A percentile compares a stretch with the other conserved stretches of the same genome.
Evolutionary conservation across 2,113 vertebrate species (phyloP).

Genomic region (Scytalopus superciliaris): DNA sequence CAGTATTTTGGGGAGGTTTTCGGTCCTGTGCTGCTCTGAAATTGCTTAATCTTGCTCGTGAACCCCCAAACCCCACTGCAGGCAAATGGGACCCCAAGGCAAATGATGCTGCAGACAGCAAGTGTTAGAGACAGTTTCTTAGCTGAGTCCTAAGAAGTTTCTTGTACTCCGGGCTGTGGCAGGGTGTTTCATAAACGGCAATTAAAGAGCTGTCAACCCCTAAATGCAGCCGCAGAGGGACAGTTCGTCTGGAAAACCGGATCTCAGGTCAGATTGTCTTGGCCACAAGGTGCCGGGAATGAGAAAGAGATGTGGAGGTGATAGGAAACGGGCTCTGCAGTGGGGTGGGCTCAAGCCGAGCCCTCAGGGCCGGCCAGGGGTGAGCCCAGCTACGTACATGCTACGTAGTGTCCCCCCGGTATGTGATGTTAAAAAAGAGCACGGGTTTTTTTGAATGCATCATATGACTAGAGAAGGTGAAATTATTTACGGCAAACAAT

Average conservation of each 20-base stretch:
- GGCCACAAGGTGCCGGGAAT: not conserved
- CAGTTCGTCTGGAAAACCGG: not conserved
- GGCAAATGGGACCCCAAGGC: not conserved
- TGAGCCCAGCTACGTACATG: not conserved
- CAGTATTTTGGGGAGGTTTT: not conserved
- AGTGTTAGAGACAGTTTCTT: accelerated
- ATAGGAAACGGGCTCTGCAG: not conserved
- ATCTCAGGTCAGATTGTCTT: not conserved
- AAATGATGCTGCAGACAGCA: not conserved
- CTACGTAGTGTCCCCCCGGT: accelerated
- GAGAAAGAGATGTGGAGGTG: accelerated
- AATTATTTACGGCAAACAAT: conserved; percentile 54
- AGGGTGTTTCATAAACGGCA: not conserved
- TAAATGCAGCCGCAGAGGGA: not conserved
- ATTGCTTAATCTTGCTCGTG: not conserved
- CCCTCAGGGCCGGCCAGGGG: accelerated
- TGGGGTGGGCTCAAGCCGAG: accelerated
- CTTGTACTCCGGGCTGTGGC: not conserved
- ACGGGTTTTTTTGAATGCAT: not conserved
- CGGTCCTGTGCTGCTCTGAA: not conserved
- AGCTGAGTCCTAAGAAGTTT: not conserved
- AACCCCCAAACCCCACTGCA: not conserved
- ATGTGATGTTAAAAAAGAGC: conserved; percentile 2
- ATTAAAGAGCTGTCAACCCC: not conserved
- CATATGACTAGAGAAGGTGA: not conserved